Conservation (phyloP, 2,113 vertebrate species). For the Rhizomys pruinosus region DNA sequence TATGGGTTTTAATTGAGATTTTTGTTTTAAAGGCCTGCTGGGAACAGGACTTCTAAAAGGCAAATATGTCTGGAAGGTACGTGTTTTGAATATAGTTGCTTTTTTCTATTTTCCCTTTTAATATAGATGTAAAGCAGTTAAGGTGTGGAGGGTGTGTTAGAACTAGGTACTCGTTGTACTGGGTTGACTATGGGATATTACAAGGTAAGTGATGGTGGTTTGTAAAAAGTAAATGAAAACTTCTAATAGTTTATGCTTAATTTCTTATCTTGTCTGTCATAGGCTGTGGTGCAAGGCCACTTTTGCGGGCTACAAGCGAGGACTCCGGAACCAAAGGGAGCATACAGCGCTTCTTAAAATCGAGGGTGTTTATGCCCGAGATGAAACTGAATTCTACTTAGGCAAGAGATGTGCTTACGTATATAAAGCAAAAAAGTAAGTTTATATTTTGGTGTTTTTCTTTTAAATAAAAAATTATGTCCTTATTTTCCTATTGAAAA, state of each 20-base stretch:
- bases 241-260: not conserved
- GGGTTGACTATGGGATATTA: not conserved
- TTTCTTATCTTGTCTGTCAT: not conserved
- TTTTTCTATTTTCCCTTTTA: not conserved
- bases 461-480: not conserved
- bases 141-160: not conserved
- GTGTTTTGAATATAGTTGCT: slow-evolving; percentile 37
- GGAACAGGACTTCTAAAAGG: slow-evolving; percentile 84
- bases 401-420: slow-evolving; percentile 98
- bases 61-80: slow-evolving; percentile 95
- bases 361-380: slow-evolving; percentile 95
- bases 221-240: not conserved
- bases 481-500: not conserved
- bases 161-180: not conserved
- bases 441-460: not conserved
- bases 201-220: not conserved
- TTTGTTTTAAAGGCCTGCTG: slow-evolving; percentile 85
- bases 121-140: not conserved
- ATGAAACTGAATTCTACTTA: slow-evolving; percentile 97
- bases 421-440: slow-evolving; percentile 99
- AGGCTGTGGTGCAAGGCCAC: slow-evolving; percentile 98
- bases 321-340: slow-evolving; percentile 97
- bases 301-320: slow-evolving; percentile 98
- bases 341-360: slow-evolving; percentile 97
- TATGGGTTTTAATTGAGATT: not conserved